Evolutionary conservation across 2,888 invertebrate genomes (phyloP).

Genomic region (Drosophila anceps): DNA sequence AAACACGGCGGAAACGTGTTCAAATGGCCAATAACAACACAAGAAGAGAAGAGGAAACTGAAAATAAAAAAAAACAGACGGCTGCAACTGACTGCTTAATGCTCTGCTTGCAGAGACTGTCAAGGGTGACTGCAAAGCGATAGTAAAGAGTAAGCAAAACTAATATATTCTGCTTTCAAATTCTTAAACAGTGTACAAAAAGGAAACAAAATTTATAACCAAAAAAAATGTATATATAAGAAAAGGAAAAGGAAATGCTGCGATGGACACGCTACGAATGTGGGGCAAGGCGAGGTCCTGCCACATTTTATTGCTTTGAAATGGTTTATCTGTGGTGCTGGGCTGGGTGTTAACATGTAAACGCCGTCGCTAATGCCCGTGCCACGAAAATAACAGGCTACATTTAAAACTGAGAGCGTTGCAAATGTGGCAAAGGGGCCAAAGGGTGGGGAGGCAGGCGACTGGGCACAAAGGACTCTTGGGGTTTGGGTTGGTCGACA

Average conservation of each 20-base stretch:
- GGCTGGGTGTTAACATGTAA: constrained; percentile 48
- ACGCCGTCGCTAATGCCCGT: constrained; percentile 54
- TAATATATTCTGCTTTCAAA: background rate
- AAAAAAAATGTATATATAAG: no score
- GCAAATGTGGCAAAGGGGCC: constrained; percentile 26
- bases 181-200: background rate
- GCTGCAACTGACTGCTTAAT: background rate
- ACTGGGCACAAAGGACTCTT: constrained; percentile 2
- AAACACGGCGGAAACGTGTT: constrained; percentile 52
- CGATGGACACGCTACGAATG: constrained; percentile 53
- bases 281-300: constrained; percentile 17
- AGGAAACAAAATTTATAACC: constrained; percentile 16
- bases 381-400: constrained; percentile 10
- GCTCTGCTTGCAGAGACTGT: background rate
- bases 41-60: constrained; percentile 4
- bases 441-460: background rate
- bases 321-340: constrained; percentile 57
- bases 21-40: constrained; percentile 36
- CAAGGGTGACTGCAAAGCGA: no score
- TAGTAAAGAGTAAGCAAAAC: no score
- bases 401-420: constrained; percentile 47
- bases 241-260: constrained; percentile 17
- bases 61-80: background rate
- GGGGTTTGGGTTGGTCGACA: constrained; percentile 39
- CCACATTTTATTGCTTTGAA: constrained; percentile 73